Conservation (phyloP, 2,113 vertebrate genomes). For the Tetraodon nigroviridis region DNA sequence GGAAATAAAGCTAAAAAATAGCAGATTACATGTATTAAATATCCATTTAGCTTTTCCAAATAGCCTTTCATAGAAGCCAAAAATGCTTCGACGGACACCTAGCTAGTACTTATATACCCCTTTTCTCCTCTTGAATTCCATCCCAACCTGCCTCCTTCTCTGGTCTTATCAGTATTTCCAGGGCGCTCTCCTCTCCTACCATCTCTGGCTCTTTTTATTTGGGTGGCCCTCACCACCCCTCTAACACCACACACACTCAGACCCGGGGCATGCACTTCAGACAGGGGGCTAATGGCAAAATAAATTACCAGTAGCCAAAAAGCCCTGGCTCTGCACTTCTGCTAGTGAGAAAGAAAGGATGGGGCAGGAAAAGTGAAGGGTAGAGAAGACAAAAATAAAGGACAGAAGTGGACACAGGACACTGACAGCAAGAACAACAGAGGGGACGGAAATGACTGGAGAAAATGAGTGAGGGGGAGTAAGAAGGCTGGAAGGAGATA, state of each 20-base stretch:
- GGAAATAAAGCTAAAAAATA: background rate
- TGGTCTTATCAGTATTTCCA: conserved; percentile 67
- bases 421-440: conserved; percentile 15
- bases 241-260: conserved; percentile 62
- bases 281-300: conserved; percentile 75
- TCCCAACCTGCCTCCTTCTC: conserved; percentile 13
- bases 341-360: conserved; percentile 41
- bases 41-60: background rate
- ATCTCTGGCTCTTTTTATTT: conserved; percentile 62
- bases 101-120: conserved; percentile 25
- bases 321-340: conserved; percentile 70
- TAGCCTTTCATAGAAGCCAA: background rate
- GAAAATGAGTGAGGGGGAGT: conserved; percentile 31
- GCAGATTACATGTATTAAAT: background rate
- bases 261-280: conserved; percentile 70
- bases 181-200: conserved; percentile 62
- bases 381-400: conserved; percentile 34
- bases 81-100: conserved; percentile 43
- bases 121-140: conserved; percentile 29
- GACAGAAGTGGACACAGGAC: conserved; percentile 42
- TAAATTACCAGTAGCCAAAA: conserved; percentile 74
- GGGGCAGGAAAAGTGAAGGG: conserved; percentile 38
- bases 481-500: conserved; percentile 6
- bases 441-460: conserved; percentile 15
- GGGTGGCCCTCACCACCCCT: conserved; percentile 63